phyloP scores from a whole-genome alignment of 2,113 vertebrate genomes.

The Macheiramphus alcinus region DNA sequence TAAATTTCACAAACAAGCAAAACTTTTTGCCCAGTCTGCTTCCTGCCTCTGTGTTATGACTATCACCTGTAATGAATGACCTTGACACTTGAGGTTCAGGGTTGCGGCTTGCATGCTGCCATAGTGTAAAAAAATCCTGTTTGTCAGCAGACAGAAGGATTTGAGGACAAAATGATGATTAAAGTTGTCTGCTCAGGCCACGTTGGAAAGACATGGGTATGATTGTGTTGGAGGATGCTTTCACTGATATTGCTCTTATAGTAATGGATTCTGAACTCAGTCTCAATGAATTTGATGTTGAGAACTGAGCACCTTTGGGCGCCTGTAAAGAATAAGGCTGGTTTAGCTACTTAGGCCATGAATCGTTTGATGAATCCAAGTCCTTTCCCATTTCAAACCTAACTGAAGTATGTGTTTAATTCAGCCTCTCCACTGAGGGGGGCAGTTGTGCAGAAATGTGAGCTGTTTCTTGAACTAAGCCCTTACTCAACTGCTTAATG shows the following conservation, averaged over 20 bases:
- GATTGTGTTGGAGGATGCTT: neutral
- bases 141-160: neutral
- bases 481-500: neutral
- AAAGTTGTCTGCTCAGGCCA: neutral
- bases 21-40: neutral
- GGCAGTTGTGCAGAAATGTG: neutral
- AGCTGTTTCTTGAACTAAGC: neutral
- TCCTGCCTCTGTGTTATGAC: neutral
- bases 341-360: neutral
- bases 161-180: neutral
- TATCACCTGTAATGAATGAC: neutral
- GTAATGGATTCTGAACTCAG: neutral
- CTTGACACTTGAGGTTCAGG: neutral
- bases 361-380: neutral
- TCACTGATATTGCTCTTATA: neutral
- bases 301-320: neutral
- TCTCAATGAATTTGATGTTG: neutral
- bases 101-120: neutral
- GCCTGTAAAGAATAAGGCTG: neutral
- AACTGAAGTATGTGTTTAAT: neutral
- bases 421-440: neutral
- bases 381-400: neutral
- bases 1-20: neutral
- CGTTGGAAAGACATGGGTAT: neutral
- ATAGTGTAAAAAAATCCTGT: neutral